Base-by-base conservation (phyloP, 2,888 invertebrate genomes). In the Dolomedes plantarius region DNA sequence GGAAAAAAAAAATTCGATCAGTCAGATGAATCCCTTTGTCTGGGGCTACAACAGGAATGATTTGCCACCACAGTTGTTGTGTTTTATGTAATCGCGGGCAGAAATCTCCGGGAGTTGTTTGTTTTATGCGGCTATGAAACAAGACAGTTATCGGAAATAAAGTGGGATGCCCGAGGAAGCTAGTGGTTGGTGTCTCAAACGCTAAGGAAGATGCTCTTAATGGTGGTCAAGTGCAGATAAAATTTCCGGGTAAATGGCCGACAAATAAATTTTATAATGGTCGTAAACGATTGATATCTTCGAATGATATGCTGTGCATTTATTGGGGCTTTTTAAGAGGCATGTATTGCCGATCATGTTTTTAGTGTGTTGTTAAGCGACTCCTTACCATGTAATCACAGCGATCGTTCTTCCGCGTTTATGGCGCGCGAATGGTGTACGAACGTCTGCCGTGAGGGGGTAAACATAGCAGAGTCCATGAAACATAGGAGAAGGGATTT, bases 231-330 rank as follows among this genome's bases (percentile, higher is more conserved):
- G 77, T 73, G 41, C 83, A 73, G 77, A 77, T 85, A 85, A 85
- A 77, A 77, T 68, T 85, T 83, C 76, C 50, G 65, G 77, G 73
- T 85, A 72, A 85, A 77, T 77, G 83, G 73, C 83, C 56, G 56
- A 85, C 83, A 85, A 77, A 85, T 85, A 85, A 85, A 85, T 85
- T 85, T 85, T 85, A 85, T 85, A 85, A 85, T 85, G 83, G 71
- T 85, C 83, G 83, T 85, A 85, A 85, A 85, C 83, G 83, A 85
- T 77, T 77, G 83, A 77, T 85, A 85, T 85, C 77, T 85, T 46
- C 73, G 67, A 85, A 73, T 77, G 77, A 73, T 85, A 77, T 77
- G 77, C 73, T 65, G 72, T 69, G 71, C 77, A 72, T 85, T 85
- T 85, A 85, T 85, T 77, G 76, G 72, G 29, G 77, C 23, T 23